phyloP scores from a whole-genome alignment of 2,113 vertebrate species.

The Pica pica region DNA sequence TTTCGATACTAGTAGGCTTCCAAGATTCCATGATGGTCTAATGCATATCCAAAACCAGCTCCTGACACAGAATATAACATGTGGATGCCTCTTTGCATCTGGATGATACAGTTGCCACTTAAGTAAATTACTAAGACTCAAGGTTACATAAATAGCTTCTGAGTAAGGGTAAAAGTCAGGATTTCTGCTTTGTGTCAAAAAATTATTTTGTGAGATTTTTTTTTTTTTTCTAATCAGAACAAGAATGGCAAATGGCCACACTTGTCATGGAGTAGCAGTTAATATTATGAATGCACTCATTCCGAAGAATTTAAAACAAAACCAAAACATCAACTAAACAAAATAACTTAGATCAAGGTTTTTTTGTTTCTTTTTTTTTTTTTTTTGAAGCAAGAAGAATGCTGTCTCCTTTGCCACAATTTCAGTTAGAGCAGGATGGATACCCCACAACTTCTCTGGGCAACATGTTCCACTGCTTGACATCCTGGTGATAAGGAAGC shows the following conservation, averaged over 20 bases:
- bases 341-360: accelerated
- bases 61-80: neutral
- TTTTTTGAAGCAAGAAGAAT: neutral
- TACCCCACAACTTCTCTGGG: neutral
- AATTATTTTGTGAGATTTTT: neutral
- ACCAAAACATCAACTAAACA: neutral
- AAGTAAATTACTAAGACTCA: neutral
- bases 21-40: neutral
- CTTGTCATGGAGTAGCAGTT: neutral
- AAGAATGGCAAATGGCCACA: neutral
- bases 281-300: neutral
- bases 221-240: neutral
- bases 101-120: neutral
- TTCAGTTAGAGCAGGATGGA: neutral
- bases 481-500: neutral
- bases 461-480: neutral
- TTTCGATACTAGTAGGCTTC: neutral
- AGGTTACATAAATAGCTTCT: neutral
- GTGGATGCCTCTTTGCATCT: neutral
- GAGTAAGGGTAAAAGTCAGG: neutral
- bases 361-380: too few species aligned
- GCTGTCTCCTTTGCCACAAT: neutral
- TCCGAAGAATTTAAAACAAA: neutral
- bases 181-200: neutral
- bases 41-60: neutral